Evolutionary conservation across 2,888 invertebrate genomes (phyloP).

Genomic region (Polymixis flavicincta): DNA sequence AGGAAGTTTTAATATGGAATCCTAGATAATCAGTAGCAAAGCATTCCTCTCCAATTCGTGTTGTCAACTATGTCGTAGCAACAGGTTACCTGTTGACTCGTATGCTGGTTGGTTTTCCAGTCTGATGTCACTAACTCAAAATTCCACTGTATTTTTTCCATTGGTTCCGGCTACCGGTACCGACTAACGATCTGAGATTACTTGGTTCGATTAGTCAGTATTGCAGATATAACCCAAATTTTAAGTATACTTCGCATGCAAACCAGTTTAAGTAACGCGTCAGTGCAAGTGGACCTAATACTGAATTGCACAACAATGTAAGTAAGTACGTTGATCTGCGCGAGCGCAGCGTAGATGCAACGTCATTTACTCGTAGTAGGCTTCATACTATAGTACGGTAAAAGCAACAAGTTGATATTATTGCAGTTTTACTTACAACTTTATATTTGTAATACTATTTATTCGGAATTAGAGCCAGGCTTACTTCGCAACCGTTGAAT

Average conservation of each 20-base stretch:
- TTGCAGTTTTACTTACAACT: slow-evolving; percentile 37
- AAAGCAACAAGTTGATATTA: slow-evolving; percentile 42
- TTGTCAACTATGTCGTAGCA: slow-evolving; percentile 33
- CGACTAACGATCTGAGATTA: slow-evolving; percentile 18
- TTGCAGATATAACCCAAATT: slow-evolving; percentile 47
- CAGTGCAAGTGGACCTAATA: slow-evolving; percentile 70
- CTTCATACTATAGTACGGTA: slow-evolving; percentile 45
- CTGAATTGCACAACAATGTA: slow-evolving; percentile 70
- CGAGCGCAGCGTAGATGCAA: slow-evolving; percentile 61
- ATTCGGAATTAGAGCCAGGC: slow-evolving; percentile 1
- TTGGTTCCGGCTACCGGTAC: too few species aligned
- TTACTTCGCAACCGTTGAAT: slow-evolving; percentile 19
- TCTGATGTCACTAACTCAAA: neutral
- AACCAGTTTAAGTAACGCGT: slow-evolving; percentile 62
- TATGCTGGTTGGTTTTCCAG: neutral
- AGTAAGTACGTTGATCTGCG: slow-evolving; percentile 62
- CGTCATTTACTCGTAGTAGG: slow-evolving; percentile 61
- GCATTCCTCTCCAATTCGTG: slow-evolving; percentile 10
- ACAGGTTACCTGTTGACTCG: slow-evolving; percentile 58
- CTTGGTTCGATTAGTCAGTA: slow-evolving; percentile 10
- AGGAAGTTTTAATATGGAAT: neutral
- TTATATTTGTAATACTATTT: slow-evolving; percentile 28
- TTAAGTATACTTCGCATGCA: slow-evolving; percentile 50
- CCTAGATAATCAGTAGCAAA: slow-evolving; percentile 1
- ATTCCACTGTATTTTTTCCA: too few species aligned